phyloP scores from a whole-genome alignment of 1,140 invertebrate species.

The Mactra quadrangularis region DNA sequence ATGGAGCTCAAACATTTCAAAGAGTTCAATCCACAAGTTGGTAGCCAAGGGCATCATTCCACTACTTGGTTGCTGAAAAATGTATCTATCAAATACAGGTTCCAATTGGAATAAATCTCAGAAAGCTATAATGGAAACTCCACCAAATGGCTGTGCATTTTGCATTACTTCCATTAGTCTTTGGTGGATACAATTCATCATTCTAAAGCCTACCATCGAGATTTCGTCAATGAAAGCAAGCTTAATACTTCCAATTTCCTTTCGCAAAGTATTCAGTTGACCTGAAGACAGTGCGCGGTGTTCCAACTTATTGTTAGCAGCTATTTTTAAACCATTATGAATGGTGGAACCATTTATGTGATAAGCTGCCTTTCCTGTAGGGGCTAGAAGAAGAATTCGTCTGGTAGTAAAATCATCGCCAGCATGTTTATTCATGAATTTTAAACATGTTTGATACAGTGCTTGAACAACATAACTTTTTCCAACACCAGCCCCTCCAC shows the following conservation, averaged over 20 bases:
- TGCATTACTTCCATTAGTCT: slow-evolving; percentile 49
- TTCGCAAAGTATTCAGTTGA: slow-evolving; percentile 43
- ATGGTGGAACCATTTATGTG: slow-evolving; percentile 60
- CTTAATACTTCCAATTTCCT: slow-evolving; percentile 28
- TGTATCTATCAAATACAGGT: slow-evolving; percentile 64
- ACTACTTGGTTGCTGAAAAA: slow-evolving; percentile 52
- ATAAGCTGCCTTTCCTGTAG: slow-evolving; percentile 68
- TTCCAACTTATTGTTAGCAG: slow-evolving; percentile 38
- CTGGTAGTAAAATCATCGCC: slow-evolving; percentile 34
- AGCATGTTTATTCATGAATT: slow-evolving; percentile 40
- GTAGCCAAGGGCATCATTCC: slow-evolving; percentile 57
- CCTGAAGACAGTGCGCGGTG: slow-evolving; percentile 24
- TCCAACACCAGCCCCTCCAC: slow-evolving; percentile 64
- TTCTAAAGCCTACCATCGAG: slow-evolving; percentile 59
- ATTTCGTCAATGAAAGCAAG: slow-evolving; percentile 62
- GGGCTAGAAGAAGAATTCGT: slow-evolving; percentile 44
- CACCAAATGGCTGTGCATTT: slow-evolving; percentile 37
- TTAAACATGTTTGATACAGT: slow-evolving; percentile 49
- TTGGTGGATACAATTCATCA: slow-evolving; percentile 52
- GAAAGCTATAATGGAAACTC: slow-evolving; percentile 56
- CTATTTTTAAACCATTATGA: slow-evolving; percentile 52
- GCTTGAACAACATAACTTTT: slow-evolving; percentile 54
- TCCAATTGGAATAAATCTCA: slow-evolving; percentile 68
- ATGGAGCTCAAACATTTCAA: slow-evolving; percentile 64
- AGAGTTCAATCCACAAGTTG: slow-evolving; percentile 65